These are phyloP conservation scores for Psittacula cyanocephala DNA, from an alignment of 2,113 vertebrate species.

Conservation along the genomic window DNA sequence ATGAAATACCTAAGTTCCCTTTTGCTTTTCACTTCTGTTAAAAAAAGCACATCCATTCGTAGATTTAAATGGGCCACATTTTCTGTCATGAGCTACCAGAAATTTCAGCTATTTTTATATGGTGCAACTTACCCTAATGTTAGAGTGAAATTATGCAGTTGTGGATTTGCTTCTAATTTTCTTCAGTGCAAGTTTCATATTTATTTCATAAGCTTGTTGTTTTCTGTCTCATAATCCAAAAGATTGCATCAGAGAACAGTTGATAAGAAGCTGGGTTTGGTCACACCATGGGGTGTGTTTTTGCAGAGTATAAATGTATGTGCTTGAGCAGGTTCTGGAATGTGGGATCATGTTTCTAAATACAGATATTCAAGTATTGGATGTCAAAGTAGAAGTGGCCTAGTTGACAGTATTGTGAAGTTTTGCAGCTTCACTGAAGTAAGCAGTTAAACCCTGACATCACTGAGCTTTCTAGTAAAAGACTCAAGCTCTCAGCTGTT, in stretches of 20 bases:
- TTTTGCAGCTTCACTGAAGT: not conserved
- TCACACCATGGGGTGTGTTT: not conserved
- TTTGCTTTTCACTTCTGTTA: not conserved
- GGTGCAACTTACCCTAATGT: not conserved
- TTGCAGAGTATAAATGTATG: not conserved
- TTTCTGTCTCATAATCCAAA: not conserved
- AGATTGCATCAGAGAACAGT: not conserved
- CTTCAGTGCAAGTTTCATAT: not conserved
- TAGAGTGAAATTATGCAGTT: not conserved
- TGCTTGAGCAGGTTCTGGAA: not conserved
- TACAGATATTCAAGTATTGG: not conserved
- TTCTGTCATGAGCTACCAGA: not conserved
- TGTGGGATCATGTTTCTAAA: not conserved
- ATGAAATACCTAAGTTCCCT: not conserved
- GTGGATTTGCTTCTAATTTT: not conserved
- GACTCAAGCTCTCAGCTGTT: not conserved
- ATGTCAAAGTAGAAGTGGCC: not conserved
- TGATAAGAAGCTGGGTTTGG: not conserved
- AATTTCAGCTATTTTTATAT: not conserved
- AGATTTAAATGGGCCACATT: not conserved
- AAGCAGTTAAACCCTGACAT: not conserved
- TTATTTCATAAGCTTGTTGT: not conserved
- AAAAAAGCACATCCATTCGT: not conserved
- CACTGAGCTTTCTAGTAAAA: not conserved
- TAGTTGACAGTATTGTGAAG: accelerated